Percentiles rank a stretch among this genome's conserved stretches.
Evolutionary conservation across 2,797 vertebrate species (phyloP).

Genomic region (Acrocephalus scirpaceus): DNA sequence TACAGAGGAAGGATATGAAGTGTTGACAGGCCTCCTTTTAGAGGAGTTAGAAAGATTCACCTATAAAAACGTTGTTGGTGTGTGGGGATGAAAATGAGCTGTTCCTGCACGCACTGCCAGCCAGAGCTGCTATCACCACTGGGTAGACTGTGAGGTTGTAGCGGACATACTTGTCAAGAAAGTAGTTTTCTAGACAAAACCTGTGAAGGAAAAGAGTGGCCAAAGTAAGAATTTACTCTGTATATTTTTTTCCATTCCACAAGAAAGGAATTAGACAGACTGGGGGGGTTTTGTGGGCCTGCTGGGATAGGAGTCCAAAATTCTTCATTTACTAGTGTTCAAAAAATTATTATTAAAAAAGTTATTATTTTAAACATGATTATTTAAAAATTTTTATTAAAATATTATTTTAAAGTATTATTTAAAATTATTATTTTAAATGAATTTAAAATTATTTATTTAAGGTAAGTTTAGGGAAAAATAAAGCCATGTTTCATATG

Average conservation of each 20-base stretch:
- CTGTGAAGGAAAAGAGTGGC: constrained; percentile 44
- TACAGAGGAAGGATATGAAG: neutral
- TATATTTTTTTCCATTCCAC: neutral
- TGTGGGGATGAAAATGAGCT: constrained; percentile 32
- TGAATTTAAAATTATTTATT: neutral
- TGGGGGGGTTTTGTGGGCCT: neutral
- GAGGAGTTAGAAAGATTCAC: constrained; percentile 56
- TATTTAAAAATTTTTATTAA: too few species aligned
- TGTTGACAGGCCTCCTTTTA: neutral
- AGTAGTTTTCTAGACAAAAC: constrained; percentile 81
- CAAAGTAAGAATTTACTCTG: neutral
- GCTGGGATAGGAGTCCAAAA: neutral
- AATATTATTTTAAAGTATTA: too few species aligned
- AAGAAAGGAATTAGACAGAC: neutral
- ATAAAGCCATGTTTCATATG: neutral
- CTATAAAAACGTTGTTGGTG: constrained; percentile 70
- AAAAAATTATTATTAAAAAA: neutral
- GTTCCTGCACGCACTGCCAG: constrained; percentile 77
- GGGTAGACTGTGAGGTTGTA: constrained; percentile 82
- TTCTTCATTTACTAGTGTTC: neutral
- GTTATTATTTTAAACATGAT: too few species aligned
- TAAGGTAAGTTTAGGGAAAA: neutral
- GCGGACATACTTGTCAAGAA: constrained; percentile 81
- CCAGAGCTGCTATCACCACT: constrained; percentile 80
- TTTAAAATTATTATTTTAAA: too few species aligned